Conservation (phyloP, 2,888 invertebrate genomes). For the Aproaerema taeniolella region DNA sequence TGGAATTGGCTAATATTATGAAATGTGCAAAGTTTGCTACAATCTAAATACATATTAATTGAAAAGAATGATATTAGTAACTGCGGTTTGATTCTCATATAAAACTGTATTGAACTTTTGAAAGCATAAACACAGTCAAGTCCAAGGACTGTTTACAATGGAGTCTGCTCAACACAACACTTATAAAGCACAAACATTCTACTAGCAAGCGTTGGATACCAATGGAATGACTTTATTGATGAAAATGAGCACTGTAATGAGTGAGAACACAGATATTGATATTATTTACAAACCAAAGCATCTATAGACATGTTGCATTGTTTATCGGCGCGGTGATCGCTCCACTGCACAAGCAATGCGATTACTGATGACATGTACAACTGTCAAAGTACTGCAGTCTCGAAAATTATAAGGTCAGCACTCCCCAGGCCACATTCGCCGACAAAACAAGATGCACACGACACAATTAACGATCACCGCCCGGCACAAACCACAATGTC, state of each 20-base stretch:
- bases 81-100: too few species aligned
- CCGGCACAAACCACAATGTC: constrained; percentile 42
- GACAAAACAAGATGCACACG: constrained; percentile 42
- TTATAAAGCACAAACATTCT: not conserved
- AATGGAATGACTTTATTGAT: too few species aligned
- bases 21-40: too few species aligned
- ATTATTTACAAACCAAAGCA: constrained; percentile 49
- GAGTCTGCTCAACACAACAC: not conserved
- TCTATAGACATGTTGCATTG: constrained; percentile 56
- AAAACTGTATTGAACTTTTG: too few species aligned
- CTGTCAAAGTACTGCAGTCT: constrained; percentile 26
- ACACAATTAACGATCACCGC: constrained; percentile 44
- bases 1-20: too few species aligned
- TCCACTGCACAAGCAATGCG: constrained; percentile 22
- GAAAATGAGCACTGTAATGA: not conserved
- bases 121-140: constrained; percentile 2
- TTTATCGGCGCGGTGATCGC: constrained; percentile 41
- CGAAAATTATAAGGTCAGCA: constrained; percentile 27
- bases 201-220: too few species aligned
- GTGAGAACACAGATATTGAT: constrained; percentile 1
- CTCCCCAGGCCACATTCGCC: constrained; percentile 34
- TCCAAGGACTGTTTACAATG: constrained; percentile 11
- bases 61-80: too few species aligned
- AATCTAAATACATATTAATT: too few species aligned
- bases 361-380: constrained; percentile 23